Conservation (phyloP, 2,888 invertebrate species). For the Caenorhabditis doughertyi region DNA sequence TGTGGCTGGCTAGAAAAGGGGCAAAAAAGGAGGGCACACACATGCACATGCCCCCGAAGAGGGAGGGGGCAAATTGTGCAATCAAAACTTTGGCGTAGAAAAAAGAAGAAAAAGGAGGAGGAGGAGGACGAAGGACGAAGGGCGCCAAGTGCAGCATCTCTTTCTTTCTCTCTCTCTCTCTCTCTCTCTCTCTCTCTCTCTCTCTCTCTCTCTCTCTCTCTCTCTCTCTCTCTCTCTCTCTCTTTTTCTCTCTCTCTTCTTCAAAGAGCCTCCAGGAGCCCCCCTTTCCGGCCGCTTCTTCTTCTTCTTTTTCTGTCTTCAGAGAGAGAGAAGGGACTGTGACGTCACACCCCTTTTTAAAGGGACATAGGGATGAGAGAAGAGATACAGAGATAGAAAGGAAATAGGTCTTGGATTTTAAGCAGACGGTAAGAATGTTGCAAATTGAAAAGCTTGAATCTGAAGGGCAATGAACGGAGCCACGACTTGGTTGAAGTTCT, state of each 20-base stretch:
- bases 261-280: constrained; percentile 31
- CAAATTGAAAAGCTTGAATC: no score
- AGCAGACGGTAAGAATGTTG: no score
- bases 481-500: no score
- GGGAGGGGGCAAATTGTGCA: constrained; percentile 57
- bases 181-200: constrained; percentile 33
- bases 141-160: constrained; percentile 58
- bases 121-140: constrained; percentile 3
- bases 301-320: constrained; percentile 25
- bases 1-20: neutral
- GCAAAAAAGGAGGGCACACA: neutral
- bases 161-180: constrained; percentile 10
- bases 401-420: no score
- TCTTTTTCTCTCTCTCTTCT: neutral
- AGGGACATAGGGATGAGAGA: neutral
- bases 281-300: constrained; percentile 56
- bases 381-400: constrained; percentile 14
- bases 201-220: constrained; percentile 16
- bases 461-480: no score
- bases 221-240: neutral
- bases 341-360: constrained; percentile 38
- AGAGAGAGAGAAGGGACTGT: constrained; percentile 50
- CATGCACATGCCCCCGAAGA: constrained; percentile 38
- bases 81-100: constrained; percentile 57
- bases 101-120: neutral